Base-by-base conservation (phyloP, 2,888 invertebrate genomes). In the Leptodirus hochenwartii region DNA sequence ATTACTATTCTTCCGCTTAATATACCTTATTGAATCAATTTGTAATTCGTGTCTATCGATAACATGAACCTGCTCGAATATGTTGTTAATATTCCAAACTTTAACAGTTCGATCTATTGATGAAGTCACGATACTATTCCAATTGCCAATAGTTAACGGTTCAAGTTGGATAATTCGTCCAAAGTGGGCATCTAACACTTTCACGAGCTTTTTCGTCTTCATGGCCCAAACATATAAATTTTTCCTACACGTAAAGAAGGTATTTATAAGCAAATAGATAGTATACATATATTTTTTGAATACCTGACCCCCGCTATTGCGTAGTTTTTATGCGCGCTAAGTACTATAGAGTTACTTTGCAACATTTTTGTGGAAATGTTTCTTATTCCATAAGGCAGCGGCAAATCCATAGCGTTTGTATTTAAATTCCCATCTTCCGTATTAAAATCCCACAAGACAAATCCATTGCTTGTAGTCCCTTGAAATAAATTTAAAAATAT, bases 71-170 rank as follows among this genome's bases (percentile, higher is more conserved):
- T 93, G 90, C 49, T 96, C 95, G 47, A 93, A 90, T 39, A 96
- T 95, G 52, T 96, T 96, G 53, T 95, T 91, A 32, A 98, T 90
- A 52, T 96, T 96, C 96, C 96, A 96, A 4, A 95, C 90, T 64
- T 96, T 96, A 5, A 96, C 93, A 0, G 91, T 90, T 35, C 95
- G 69, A 54, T 98, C 96, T 27, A 96, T 91, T 0, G 95, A 95
- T 0, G 95, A 91, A 0, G 96, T 95, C 27, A 96, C 87, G 4
- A 93, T 76, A 51, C 82, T 84, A 51, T 88, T 88, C 88, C 88
- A 88, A 38, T 78, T 72, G 0, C 82, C 84, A 10, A 85, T 71
- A 0, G 81, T 84, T 22, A 95, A 58, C 0, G 90, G 75, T 41
- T 81, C 81, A 33, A 96, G 56, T 42, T 90, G 85, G 32, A 96